Evolutionary conservation across 1,140 invertebrate genomes (phyloP).

Genomic region (Hycleus cichorii): DNA sequence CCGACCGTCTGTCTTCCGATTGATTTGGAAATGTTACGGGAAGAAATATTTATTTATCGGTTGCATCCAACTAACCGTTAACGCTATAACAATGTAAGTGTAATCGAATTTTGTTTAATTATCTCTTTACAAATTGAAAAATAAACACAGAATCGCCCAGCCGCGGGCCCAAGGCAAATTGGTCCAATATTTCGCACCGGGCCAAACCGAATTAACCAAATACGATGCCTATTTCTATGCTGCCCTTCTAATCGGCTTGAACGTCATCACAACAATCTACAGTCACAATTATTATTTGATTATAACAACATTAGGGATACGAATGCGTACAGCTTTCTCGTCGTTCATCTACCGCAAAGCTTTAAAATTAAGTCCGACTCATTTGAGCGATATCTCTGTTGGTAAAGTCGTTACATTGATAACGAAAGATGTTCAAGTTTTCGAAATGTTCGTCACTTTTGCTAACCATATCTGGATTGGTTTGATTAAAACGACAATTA

Average conservation of each 20-base stretch:
- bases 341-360: constrained; percentile 78
- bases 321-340: constrained; percentile 68
- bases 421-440: constrained; percentile 77
- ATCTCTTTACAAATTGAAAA: neutral
- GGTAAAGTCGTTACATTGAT: constrained; percentile 89
- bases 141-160: constrained; percentile 53
- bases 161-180: constrained; percentile 60
- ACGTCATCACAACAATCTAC: constrained; percentile 43
- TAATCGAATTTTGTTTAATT: neutral
- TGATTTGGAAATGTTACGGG: constrained; percentile 49
- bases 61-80: constrained; percentile 44
- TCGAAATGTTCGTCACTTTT: constrained; percentile 61
- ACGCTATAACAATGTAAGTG: constrained; percentile 47
- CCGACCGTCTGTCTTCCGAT: constrained; percentile 48
- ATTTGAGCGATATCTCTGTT: constrained; percentile 60
- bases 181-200: constrained; percentile 56
- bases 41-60: constrained; percentile 45
- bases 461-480: constrained; percentile 75
- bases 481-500: constrained; percentile 68
- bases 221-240: constrained; percentile 59
- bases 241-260: constrained; percentile 46
- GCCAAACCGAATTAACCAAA: constrained; percentile 41
- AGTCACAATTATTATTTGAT: constrained; percentile 72
- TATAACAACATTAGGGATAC: constrained; percentile 65
- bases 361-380: constrained; percentile 55